A percentile compares a stretch with the other conserved stretches of the same genome.
phyloP scores from a whole-genome alignment of 2,888 invertebrate genomes.

The Hymenopus coronatus region DNA sequence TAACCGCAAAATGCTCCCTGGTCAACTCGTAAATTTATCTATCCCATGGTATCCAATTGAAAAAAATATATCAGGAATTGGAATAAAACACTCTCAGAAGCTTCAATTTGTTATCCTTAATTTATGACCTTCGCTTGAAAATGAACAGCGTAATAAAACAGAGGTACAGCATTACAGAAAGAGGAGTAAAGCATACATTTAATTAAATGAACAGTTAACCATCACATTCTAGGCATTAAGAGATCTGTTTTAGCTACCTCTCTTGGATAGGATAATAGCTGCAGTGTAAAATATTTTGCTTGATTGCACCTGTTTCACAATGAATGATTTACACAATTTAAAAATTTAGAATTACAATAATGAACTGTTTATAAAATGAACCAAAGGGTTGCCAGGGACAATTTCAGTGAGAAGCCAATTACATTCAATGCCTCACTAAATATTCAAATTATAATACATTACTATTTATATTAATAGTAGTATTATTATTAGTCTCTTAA shows the following conservation, averaged over 20 bases:
- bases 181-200: not conserved
- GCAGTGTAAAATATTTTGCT: too few relatives aligned
- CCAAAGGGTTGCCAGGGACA: too few relatives aligned
- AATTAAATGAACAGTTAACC: not conserved
- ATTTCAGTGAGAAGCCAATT: too few relatives aligned
- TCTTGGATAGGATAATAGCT: too few relatives aligned
- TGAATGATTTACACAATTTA: too few relatives aligned
- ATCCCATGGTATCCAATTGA: not conserved
- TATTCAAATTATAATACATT: too few relatives aligned
- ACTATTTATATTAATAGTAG: too few relatives aligned
- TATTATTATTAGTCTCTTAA: too few relatives aligned
- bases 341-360: too few relatives aligned
- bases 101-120: conserved; percentile 2
- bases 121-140: not conserved
- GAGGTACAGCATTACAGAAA: not conserved
- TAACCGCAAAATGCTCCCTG: not conserved
- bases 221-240: not conserved
- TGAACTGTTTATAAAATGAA: too few relatives aligned
- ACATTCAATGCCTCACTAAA: too few relatives aligned
- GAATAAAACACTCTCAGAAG: not conserved
- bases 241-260: not conserved
- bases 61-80: conserved; percentile 5
- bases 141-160: not conserved
- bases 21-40: conserved; percentile 14
- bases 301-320: too few relatives aligned